A percentile compares a stretch with the other conserved stretches of the same genome.
phyloP scores from a whole-genome alignment of 2,888 invertebrate genomes.

The Matsumyia berberina region DNA sequence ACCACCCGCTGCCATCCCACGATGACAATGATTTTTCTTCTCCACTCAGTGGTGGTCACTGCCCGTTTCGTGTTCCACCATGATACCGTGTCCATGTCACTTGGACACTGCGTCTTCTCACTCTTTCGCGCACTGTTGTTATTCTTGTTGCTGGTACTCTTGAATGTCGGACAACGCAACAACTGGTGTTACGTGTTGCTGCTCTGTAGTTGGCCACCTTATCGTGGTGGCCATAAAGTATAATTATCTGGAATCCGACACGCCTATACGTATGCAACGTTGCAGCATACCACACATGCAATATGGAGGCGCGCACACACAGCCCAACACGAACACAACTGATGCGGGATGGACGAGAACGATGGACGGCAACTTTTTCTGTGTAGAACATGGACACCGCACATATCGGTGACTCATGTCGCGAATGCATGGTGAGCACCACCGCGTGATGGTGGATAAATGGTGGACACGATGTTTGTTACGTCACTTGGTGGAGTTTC shows the following conservation, averaged over 20 bases:
- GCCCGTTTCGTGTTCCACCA: slow-evolving; percentile 72
- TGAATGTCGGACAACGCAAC: slow-evolving; percentile 75
- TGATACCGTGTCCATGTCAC: slow-evolving; percentile 69
- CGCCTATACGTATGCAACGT: slow-evolving; percentile 77
- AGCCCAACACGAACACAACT: slow-evolving; percentile 30
- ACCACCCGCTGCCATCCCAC: slow-evolving; percentile 32
- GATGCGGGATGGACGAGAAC: slow-evolving; percentile 17
- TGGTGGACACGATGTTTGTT: slow-evolving; percentile 62
- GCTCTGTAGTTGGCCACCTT: slow-evolving; percentile 77
- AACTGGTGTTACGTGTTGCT: slow-evolving; percentile 77
- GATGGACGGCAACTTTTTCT: slow-evolving; percentile 46
- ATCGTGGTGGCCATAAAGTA: slow-evolving; percentile 79
- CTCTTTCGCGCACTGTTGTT: slow-evolving; percentile 69
- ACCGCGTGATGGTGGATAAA: slow-evolving; percentile 55
- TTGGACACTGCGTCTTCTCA: slow-evolving; percentile 69
- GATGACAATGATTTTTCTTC: slow-evolving; percentile 74
- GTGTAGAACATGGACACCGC: slow-evolving; percentile 63
- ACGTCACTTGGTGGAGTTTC: slow-evolving; percentile 71
- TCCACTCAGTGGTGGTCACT: slow-evolving; percentile 55
- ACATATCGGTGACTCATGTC: slow-evolving; percentile 56
- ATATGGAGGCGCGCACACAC: slow-evolving; percentile 61
- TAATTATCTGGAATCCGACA: slow-evolving; percentile 79
- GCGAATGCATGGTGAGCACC: slow-evolving; percentile 52
- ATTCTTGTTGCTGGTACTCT: slow-evolving; percentile 68
- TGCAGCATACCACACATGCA: slow-evolving; percentile 70